Conservation (phyloP, 2,888 invertebrate genomes). For the Dolichopus griseipennis region DNA sequence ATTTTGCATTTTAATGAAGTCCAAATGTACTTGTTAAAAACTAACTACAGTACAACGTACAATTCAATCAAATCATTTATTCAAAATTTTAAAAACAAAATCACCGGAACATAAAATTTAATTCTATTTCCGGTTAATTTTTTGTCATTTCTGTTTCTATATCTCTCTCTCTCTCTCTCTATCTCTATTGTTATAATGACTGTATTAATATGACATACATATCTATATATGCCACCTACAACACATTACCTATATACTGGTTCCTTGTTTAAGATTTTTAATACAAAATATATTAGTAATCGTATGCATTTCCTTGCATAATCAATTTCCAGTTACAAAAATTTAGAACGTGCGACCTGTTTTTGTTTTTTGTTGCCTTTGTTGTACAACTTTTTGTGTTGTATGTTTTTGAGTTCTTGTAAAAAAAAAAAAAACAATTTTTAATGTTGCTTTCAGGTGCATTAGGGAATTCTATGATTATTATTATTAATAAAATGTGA, state of each 20-base stretch:
- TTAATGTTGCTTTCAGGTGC: too few relatives aligned
- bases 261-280: neutral
- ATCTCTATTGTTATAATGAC: too few relatives aligned
- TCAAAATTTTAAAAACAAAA: neutral
- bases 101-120: constrained; percentile 3
- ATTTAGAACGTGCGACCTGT: neutral
- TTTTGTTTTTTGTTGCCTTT: neutral
- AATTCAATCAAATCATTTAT: neutral
- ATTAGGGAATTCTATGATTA: too few relatives aligned
- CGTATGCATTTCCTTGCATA: neutral
- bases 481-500: too few relatives aligned
- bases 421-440: too few relatives aligned
- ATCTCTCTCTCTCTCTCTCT: neutral
- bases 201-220: too few relatives aligned
- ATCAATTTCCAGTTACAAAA: neutral
- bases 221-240: too few relatives aligned
- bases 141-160: too few relatives aligned
- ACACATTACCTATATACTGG: too few relatives aligned
- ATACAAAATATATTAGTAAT: neutral
- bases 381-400: neutral
- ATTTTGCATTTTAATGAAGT: neutral
- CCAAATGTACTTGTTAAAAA: neutral
- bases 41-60: too few relatives aligned
- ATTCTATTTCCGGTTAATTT: neutral
- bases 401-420: too few relatives aligned